Evolutionary conservation across 2,113 vertebrate genomes (phyloP).

Genomic region (Saguinus imperator): DNA sequence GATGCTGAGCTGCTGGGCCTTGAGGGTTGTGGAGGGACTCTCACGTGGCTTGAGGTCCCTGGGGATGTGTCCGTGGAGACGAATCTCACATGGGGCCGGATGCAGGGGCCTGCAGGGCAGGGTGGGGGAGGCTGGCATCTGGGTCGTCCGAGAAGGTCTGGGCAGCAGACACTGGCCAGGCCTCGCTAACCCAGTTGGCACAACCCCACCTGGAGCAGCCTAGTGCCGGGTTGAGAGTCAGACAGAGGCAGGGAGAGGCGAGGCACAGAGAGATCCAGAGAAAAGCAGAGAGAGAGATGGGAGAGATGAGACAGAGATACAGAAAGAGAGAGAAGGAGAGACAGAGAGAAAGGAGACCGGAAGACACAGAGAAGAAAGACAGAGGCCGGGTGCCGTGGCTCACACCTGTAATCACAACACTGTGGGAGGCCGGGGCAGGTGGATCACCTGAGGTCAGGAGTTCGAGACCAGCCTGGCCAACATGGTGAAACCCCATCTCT

Average conservation of each 20-base stretch:
- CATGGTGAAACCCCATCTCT: too few relatives aligned
- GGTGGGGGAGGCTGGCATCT: not conserved
- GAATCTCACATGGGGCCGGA: too few relatives aligned
- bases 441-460: too few relatives aligned
- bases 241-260: not conserved
- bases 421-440: too few relatives aligned
- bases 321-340: not conserved
- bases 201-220: not conserved
- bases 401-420: too few relatives aligned
- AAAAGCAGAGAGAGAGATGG: too few relatives aligned
- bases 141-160: not conserved
- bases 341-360: not conserved
- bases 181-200: too few relatives aligned
- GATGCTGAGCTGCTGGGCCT: not conserved
- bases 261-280: not conserved
- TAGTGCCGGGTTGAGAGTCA: not conserved
- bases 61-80: too few relatives aligned
- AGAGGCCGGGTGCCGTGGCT: too few relatives aligned
- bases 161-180: not conserved
- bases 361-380: too few relatives aligned
- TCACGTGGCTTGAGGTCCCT: not conserved
- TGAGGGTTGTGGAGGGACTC: not conserved
- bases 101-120: rapidly evolving
- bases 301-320: not conserved
- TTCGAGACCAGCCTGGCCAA: too few relatives aligned